Percentiles rank a stretch among this genome's conserved stretches.
Conservation (phyloP, 2,797 vertebrate genomes). For the Oryzias dopingdopingensis region DNA sequence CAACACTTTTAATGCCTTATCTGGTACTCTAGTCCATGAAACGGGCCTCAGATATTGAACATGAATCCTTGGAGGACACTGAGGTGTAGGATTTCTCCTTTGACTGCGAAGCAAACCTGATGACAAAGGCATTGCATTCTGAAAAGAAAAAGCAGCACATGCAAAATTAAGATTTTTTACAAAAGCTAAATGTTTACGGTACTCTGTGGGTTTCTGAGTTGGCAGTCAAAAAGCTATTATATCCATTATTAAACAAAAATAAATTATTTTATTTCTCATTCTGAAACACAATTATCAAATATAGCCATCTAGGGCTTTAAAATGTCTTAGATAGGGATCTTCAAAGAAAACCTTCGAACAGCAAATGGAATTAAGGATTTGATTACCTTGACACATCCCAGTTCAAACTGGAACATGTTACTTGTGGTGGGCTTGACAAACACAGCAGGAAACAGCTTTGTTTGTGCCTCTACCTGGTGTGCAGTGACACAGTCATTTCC, state of each 20-base stretch:
- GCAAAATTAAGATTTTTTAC: neutral
- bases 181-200: too few relatives aligned
- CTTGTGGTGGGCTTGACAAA: slow-evolving; percentile 91
- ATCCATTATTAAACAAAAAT: too few relatives aligned
- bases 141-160: slow-evolving; percentile 16
- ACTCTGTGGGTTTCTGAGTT: too few relatives aligned
- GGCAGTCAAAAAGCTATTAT: too few relatives aligned
- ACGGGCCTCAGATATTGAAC: slow-evolving; percentile 84
- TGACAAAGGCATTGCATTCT: slow-evolving; percentile 94
- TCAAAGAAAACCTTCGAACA: too few relatives aligned
- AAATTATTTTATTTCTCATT: too few relatives aligned
- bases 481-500: neutral
- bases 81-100: slow-evolving; percentile 82
- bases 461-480: slow-evolving; percentile 89
- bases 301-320: too few relatives aligned
- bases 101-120: slow-evolving; percentile 90
- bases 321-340: too few relatives aligned
- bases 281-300: too few relatives aligned
- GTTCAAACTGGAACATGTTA: slow-evolving; percentile 92
- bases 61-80: slow-evolving; percentile 88
- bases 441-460: slow-evolving; percentile 93
- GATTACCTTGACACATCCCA: slow-evolving; percentile 89
- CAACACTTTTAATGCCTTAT: slow-evolving; percentile 78
- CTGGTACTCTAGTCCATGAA: slow-evolving; percentile 88
- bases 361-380: neutral